Base-by-base conservation (phyloP, 2,888 invertebrate species). In the Trachelus stipa region DNA sequence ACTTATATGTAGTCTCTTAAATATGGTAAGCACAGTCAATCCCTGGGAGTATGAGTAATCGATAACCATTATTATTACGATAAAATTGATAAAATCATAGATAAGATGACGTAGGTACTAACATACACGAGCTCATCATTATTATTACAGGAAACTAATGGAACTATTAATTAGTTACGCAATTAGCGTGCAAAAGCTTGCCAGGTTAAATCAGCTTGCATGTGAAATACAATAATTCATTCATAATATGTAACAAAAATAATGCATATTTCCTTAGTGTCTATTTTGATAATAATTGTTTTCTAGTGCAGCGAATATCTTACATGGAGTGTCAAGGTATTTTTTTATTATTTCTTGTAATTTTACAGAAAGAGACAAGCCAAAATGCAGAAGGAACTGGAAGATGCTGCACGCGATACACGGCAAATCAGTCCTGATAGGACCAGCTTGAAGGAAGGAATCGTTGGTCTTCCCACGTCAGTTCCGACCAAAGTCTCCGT, bases 371-470 rank as follows among this genome's bases (percentile, higher is more conserved):
- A 96, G 93, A 95, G 96, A 90, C 96, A 96, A 91, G 97, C 96
- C 83, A 96, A 96, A 92, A 94, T 98, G 90, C 96, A 97, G 88
- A 96, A 96, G 90, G 98, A 98, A 88, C 92, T 99, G 74, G 97
- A 97, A 92, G 98, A 98, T 89, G 98, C 98, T 33, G 97, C 97
- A 0, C 96, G 95, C 89, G 96, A 96, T 83, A 93, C 93, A 34
- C 93, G 94, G 83, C 92, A 93, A 33, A 83, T 92, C 76, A 91
- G 92, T 79, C 91, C 93, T 69, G 93, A 93, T 82, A 91, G 92
- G 74, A 92, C 92, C 34, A 92, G 92, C 82, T 84, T 92, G 76
- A 92, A 92, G 83, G 93, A 94, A 86, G 92, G 92, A 78, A 87
- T 89, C 56, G 83, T 88, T 77, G 88, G 90, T 84, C 84, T 91